Evolutionary conservation across 2,113 vertebrate species (phyloP), one percentile per base, ranked within the genome.

Genomic region (Andinoacara biseriatus): DNA sequence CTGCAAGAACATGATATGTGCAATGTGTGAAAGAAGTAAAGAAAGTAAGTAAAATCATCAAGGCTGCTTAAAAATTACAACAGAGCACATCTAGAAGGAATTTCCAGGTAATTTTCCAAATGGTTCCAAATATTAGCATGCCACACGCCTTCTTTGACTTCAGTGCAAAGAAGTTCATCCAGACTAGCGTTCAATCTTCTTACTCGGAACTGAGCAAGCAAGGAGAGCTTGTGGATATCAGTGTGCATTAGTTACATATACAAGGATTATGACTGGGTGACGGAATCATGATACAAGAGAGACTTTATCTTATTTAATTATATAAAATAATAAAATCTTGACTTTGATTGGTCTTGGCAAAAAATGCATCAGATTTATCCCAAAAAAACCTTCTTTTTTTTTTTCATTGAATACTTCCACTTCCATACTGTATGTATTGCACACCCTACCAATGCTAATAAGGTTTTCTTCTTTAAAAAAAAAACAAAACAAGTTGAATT

Each of bases 131-230:
- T 5, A 57, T 10, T 2, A 58, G 26, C 77, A 85, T 85, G 84
- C 81, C 13, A 20, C 1, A 29, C 7, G 24, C 24, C 20, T 80
- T 78, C 49, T 85, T 74, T 87, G 24, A 72, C 9, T 74, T 61
- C 5, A 76, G 1, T 58, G 9, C 54, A 83, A 85, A 89, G 31
- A 76, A 76, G 38, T 75, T 67, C 14, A 58, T 60, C 18, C 26
- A 74, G 22, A 20, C 13, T 22, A 9, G 29, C 29, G 52, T 54
- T 58, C 6, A 58, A 40, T 67, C 7, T 75, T 59, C 54, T 57
- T 31, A 52, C 18, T 46, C 2, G 26, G 63, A 67, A 18, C 63
- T 26, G 40, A 67, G 40, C 63, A 67, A 46, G 5, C 40, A 69
- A 69, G 26, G 65, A 24, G 24, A 69, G 29, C 29, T 26, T 29